Evolutionary conservation across 2,113 vertebrate species (phyloP).

Genomic region (Nothocercus julius): DNA sequence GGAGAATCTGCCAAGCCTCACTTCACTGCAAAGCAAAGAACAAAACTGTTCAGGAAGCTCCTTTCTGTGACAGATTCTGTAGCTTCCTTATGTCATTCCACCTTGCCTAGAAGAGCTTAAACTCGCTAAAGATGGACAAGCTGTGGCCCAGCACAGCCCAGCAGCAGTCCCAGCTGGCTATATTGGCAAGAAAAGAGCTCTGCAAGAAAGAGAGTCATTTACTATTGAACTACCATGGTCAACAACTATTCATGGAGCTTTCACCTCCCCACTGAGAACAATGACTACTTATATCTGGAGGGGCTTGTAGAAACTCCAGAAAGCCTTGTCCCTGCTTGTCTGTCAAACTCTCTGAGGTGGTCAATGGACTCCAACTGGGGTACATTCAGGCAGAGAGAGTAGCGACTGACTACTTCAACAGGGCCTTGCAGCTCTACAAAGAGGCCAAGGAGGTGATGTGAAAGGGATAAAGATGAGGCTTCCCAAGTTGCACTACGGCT

Average conservation of each 20-base stretch:
- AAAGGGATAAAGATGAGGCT: background rate
- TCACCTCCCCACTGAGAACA: background rate
- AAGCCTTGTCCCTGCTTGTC: background rate
- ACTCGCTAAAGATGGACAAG: background rate
- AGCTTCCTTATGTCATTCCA: background rate
- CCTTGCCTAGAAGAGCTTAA: background rate
- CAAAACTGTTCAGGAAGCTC: background rate
- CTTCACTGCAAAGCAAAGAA: background rate
- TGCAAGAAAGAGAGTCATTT: background rate
- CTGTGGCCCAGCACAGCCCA: background rate
- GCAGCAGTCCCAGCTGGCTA: background rate
- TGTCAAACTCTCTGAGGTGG: background rate
- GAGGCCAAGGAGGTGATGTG: background rate
- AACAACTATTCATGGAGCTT: background rate
- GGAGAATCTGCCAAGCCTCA: background rate
- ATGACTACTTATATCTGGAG: background rate
- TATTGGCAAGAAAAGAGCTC: background rate
- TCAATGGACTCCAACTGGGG: background rate
- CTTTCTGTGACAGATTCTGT: background rate
- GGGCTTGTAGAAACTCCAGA: background rate
- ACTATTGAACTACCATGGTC: background rate
- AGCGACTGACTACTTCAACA: background rate
- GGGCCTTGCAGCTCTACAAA: background rate
- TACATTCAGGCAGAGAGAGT: background rate
- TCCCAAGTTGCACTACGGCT: background rate